A percentile compares a stretch with the other conserved stretches of the same genome.
phyloP scores from a whole-genome alignment of 2,888 invertebrate genomes.

The Nineta flava region DNA sequence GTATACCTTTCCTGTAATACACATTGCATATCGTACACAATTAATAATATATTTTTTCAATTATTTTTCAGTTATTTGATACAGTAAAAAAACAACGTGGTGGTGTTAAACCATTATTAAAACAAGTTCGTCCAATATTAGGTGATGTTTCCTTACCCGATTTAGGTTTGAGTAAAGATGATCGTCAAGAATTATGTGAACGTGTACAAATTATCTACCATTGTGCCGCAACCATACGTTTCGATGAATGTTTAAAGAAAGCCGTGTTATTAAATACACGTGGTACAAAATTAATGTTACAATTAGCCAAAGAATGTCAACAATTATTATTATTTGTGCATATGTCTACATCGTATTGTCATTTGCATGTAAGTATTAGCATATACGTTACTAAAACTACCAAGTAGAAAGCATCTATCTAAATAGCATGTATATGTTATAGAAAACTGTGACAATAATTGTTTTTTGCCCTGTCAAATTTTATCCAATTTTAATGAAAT shows the following conservation, averaged over 20 bases:
- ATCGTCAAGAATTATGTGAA: conserved; percentile 44
- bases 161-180: conserved; percentile 49
- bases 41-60: too few relatives aligned
- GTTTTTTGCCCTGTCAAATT: too few relatives aligned
- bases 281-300: conserved; percentile 76
- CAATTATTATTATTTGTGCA: conserved; percentile 61
- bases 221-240: conserved; percentile 56
- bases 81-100: conserved; percentile 47
- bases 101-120: conserved; percentile 39
- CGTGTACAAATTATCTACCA: conserved; percentile 79
- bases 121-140: conserved; percentile 51
- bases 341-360: conserved; percentile 84
- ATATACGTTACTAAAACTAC: too few relatives aligned
- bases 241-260: conserved; percentile 79
- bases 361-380: conserved; percentile 41
- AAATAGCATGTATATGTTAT: too few relatives aligned
- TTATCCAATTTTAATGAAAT: too few relatives aligned
- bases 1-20: too few relatives aligned
- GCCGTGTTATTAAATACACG: conserved; percentile 85
- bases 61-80: conserved; percentile 51
- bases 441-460: too few relatives aligned
- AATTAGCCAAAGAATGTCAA: conserved; percentile 61
- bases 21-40: too few relatives aligned
- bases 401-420: too few relatives aligned
- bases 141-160: conserved; percentile 56